phyloP scores from a whole-genome alignment of 2,888 invertebrate genomes.

The Cybosia mesomella region DNA sequence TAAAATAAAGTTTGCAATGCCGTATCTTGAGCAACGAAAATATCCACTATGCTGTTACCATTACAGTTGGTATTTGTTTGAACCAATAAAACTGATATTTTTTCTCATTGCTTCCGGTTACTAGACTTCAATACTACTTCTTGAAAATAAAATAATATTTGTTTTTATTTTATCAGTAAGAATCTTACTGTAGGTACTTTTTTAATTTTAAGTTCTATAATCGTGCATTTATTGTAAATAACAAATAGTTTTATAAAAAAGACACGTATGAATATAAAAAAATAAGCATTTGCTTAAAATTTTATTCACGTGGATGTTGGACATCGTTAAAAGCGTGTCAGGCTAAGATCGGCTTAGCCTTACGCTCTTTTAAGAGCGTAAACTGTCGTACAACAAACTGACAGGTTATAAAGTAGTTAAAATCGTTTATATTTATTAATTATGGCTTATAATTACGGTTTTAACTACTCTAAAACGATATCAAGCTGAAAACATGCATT shows the following conservation, averaged over 20 bases:
- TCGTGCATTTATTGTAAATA: background rate
- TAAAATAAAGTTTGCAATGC: slow-evolving; percentile 2
- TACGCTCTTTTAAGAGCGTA: too few species aligned
- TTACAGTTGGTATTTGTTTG: slow-evolving; percentile 3
- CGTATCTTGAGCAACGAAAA: background rate
- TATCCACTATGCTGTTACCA: background rate
- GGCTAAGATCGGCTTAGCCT: too few species aligned
- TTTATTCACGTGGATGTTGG: background rate
- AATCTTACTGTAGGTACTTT: background rate
- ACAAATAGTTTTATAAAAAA: background rate
- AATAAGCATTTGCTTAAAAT: too few species aligned
- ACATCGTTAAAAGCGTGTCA: background rate
- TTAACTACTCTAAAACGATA: too few species aligned
- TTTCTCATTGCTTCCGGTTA: background rate
- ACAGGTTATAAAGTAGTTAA: background rate
- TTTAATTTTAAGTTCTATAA: background rate
- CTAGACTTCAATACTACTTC: background rate
- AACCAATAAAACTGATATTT: background rate
- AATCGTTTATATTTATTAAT: background rate
- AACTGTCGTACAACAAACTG: too few species aligned
- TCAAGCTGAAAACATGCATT: too few species aligned
- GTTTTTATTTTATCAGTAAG: background rate
- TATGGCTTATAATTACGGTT: too few species aligned
- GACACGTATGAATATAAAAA: too few species aligned
- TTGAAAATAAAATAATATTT: background rate